These are phyloP conservation scores for Rhegmatorhina hoffmannsi DNA, from an alignment of 2,113 vertebrate genomes.

Conservation along the genomic window DNA sequence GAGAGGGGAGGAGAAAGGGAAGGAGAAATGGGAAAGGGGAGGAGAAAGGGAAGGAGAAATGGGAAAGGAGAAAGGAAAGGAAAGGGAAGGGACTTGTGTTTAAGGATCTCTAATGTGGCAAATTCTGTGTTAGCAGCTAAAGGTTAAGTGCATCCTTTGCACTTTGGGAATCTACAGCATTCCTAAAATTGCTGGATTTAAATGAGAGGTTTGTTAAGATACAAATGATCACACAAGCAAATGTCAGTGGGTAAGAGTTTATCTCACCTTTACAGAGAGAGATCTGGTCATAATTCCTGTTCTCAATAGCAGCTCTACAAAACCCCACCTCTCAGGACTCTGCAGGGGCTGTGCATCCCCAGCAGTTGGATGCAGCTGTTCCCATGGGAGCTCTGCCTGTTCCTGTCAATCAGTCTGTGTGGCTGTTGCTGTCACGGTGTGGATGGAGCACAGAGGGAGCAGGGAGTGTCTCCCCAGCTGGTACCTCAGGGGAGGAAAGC, in stretches of 20 bases:
- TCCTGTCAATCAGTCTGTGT: accelerated
- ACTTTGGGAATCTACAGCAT: background rate
- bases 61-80: background rate
- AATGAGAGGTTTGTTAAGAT: background rate
- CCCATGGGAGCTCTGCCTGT: background rate
- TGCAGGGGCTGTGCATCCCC: background rate
- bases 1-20: too few species aligned
- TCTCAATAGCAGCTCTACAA: background rate
- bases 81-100: accelerated
- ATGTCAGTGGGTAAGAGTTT: background rate
- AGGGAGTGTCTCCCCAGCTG: background rate
- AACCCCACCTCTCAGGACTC: accelerated
- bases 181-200: background rate
- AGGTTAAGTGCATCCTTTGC: background rate
- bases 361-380: accelerated
- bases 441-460: background rate
- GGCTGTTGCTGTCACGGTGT: accelerated
- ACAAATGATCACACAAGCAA: accelerated
- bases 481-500: background rate
- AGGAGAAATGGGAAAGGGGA: too few species aligned
- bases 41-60: too few species aligned
- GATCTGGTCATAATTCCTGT: background rate
- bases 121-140: background rate
- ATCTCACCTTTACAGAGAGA: accelerated
- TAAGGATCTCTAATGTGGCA: background rate